Evolutionary conservation across 1,140 invertebrate species (phyloP), one percentile per base, ranked within the genome.

Genomic region (Drosophila kanapiae): DNA sequence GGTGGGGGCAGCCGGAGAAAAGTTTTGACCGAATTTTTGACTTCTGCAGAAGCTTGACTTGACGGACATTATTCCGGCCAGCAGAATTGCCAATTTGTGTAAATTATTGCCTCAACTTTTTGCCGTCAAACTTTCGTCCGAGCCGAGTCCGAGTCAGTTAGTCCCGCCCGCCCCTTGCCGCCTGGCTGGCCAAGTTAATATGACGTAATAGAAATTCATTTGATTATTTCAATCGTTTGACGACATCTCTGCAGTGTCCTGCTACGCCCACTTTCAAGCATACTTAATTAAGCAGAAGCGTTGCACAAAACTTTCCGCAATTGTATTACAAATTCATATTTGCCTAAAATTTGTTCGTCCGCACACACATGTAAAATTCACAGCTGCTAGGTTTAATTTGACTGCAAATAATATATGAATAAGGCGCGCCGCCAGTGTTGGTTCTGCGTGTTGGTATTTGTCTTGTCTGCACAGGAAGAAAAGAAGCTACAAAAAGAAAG

Each of bases 311-410:
- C 64, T 80, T 82, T 80, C 38, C 14, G 48, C 75, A 87, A 83
- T 88, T 84, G 67, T 86, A 84, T 91, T 91, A 72, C 79, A 91
- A 91, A 87, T 91, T 91, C 87, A 91, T 91, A 91, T 91, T 91
- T 91, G 71, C 80, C 61, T 67, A 76, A 78, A 91, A 81, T 81
- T 86, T 86, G 80, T 78, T 91, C 48, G 68, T 42, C 43, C 51
- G 67, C 76, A 70, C 76, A 70, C 79, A 85, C 80, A 91, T 87
- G 77, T 87, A 87, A 84, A 87, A 84, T 79, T 76, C 78, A 70
- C 87, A 91, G 87, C 82, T 84, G 87, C 75, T 84, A 71, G 72
- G 80, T 91, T 87, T 91, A 87, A 91, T 91, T 91, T 91, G 78
- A 87, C 80, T 91, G 71, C 87, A 79, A 91, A 91, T 91, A 91